These are phyloP conservation scores for Strix aluco DNA, from an alignment of 2,113 vertebrate species.

Conservation along the genomic window DNA sequence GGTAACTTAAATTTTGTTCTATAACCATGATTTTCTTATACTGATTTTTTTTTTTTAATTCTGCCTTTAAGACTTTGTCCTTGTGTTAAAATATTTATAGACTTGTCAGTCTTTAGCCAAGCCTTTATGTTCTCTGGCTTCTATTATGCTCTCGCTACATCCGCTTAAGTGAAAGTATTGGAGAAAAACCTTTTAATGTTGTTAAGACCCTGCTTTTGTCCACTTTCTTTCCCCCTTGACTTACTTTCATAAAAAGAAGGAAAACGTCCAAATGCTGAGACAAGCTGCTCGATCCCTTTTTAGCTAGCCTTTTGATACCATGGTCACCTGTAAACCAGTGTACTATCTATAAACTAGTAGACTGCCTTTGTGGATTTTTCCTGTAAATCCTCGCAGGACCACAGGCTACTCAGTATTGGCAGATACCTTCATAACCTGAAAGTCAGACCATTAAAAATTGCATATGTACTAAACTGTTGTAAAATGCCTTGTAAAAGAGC, in stretches of 20 bases:
- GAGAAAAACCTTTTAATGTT: neutral
- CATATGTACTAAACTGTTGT: neutral
- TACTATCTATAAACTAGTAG: neutral
- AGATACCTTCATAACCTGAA: neutral
- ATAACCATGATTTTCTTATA: fast-evolving
- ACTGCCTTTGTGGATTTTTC: neutral
- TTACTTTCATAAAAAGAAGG: neutral
- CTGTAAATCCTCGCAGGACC: neutral
- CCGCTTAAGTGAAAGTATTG: neutral
- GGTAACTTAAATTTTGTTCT: neutral
- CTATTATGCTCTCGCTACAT: neutral
- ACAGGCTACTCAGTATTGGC: neutral
- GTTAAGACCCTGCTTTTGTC: neutral
- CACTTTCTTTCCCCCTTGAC: neutral
- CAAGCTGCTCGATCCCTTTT: neutral
- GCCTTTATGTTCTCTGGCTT: neutral
- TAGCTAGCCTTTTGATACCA: neutral
- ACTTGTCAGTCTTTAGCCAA: neutral
- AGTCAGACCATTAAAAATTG: neutral
- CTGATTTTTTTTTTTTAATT: neutral
- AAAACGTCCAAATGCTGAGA: neutral
- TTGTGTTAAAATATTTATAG: neutral
- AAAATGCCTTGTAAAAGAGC: neutral
- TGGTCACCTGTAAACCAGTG: neutral
- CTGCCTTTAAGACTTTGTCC: neutral